Base-by-base conservation (phyloP, 30 jellyfish, hydroid and myxozoan species). In the Cassiopea xamachana region DNA sequence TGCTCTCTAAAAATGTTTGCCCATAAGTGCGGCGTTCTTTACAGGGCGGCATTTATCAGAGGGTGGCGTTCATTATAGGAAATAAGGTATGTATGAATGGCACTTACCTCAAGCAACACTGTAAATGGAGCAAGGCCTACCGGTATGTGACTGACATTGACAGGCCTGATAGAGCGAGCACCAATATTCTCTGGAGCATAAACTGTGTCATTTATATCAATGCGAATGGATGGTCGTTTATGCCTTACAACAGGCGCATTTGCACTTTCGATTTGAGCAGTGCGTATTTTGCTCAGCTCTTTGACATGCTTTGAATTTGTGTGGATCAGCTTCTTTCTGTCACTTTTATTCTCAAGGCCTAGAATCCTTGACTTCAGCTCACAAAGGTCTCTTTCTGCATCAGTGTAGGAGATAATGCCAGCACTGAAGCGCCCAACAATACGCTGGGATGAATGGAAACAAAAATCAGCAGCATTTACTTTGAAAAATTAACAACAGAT, bases 101-200 rank as follows among this genome's bases (percentile, higher is more conserved):
- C 13, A 75, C 48, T n/a, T 75, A 85, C 93, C 87, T 85, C 93
- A 45, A 85, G 87, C 17, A 85, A 75, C 27, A 85, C 51, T 3
- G 87, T 85, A 48, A 85, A 85, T 3, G 93, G 93, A 14, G 81
- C 93, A 46, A 85, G 77, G 73, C 75, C 79, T 12, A n/a, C 81
- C 2, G 93, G 93, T 87, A 85, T 59, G 46, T 85, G 86, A 19
- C 87, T 81, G 7, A 85, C 48, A 44, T 55, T 47, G 1, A 85
- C 87, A 8, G 93, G 93, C 39, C 93, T 85, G 39, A 85, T n/a
- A 5, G 93, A 67, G 15, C 85, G 84, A 59, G 79, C 79, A 12
- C 93, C 93, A 18, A 73, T 76, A 46, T 85, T 85, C 12, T 19
- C 82, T 61, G 87, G 87, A 46, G 87, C 93, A 49, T 73, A 27